Base-by-base conservation (phyloP, 2,888 invertebrate species). In the Hypolimnas misippus region DNA sequence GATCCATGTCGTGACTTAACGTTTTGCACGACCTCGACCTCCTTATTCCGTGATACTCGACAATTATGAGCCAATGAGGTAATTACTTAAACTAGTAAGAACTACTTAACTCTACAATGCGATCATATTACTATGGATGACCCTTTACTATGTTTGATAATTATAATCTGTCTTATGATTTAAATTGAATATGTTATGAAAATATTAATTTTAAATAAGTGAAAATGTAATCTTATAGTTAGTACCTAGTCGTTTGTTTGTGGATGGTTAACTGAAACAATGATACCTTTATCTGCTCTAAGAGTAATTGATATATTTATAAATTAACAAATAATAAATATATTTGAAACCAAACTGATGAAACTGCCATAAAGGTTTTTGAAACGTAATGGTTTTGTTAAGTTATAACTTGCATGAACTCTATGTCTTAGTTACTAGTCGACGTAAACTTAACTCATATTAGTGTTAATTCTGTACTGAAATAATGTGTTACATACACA, bases 241-340 rank as follows among this genome's bases (percentile, higher is more conserved):
- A 25, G 8, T 6, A 49, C 12, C 49, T 25, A 49, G 49, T 46
- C 46, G 21, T n/a, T 46, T n/a, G 46, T 16, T 29, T 25, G 44
- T 44, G 19, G 44, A 44, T 44, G 10, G 10, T 12, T 17, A 44
- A 44, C 12, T 12, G 12, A 44, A 44, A 16, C 42, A 42, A 44
- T 44, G 19, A 19, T 21, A 44, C 1, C n/a, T 2, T 40, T 40
- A 7, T 3, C 5, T 25, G 25, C 3, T 25, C 40, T 40, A 16
- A 14, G 0, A 40, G 5, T 14, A 40, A 40, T 16, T 40, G 14
- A 14, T 40, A 16, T 16, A 40, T 5, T 40, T 14, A 40, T 25
- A 25, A 3, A 25, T 25, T n/a, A n/a, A n/a, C n/a, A n/a, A 25
- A 3, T 25, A 25, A 25, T 3, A 25, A 2, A 25, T 25, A 25